Conservation (phyloP, 2,113 vertebrate species). For the Hassar affinis region DNA sequence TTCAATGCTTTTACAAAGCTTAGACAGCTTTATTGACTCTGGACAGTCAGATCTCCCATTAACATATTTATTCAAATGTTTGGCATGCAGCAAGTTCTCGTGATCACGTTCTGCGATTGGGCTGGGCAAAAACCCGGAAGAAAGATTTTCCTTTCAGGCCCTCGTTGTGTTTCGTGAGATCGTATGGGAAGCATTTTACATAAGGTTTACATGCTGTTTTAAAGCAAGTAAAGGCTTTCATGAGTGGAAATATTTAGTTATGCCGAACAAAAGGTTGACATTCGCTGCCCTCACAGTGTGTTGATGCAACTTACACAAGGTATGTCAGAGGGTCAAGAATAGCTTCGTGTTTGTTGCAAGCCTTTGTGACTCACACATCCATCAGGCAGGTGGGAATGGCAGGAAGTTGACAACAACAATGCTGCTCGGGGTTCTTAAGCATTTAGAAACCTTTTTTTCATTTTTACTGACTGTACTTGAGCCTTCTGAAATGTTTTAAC, state of each 20-base stretch:
- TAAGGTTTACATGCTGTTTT: not conserved
- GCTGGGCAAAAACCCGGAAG: not conserved
- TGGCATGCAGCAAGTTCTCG: not conserved
- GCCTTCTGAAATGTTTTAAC: not conserved
- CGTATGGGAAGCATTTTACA: not conserved
- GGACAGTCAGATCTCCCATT: not conserved
- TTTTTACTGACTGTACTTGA: not conserved
- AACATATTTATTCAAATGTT: not conserved
- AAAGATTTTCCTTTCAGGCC: not conserved
- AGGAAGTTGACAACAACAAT: conserved; percentile 33
- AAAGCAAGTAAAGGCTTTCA: not conserved
- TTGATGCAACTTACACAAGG: not conserved
- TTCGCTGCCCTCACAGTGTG: not conserved
- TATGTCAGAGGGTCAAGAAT: conserved; percentile 25
- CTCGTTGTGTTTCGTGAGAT: not conserved
- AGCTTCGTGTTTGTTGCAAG: conserved; percentile 25
- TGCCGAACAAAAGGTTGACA: not conserved
- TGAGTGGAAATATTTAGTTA: not conserved
- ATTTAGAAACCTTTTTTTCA: not conserved
- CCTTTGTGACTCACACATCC: conserved; percentile 27
- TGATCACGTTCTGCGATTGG: not conserved
- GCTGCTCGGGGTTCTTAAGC: not conserved
- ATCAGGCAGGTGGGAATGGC: conserved; percentile 35
- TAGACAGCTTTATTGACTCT: not conserved
- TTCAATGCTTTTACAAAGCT: not conserved